Conservation (phyloP, 2,797 vertebrate species). For the Periophthalmus magnuspinnatus region DNA sequence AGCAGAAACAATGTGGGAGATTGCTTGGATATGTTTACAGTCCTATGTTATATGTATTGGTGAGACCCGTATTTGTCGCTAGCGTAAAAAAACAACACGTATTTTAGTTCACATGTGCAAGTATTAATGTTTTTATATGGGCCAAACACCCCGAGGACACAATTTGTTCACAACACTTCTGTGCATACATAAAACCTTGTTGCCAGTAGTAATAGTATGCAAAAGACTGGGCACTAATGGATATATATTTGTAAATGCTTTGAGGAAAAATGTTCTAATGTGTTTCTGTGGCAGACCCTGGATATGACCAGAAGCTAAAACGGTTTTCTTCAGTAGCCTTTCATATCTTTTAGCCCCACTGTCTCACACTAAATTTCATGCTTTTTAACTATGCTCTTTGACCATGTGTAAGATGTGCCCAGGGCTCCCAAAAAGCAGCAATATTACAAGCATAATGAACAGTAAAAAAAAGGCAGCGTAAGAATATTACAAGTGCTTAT, state of each 20-base stretch:
- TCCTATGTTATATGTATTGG: slow-evolving; percentile 11
- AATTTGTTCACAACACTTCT: slow-evolving; percentile 1
- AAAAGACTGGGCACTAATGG: slow-evolving; percentile 17
- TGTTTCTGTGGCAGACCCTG: not conserved
- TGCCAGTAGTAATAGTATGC: not conserved
- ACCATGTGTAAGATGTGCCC: slow-evolving; percentile 50
- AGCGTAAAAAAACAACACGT: not conserved
- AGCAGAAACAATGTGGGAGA: not conserved
- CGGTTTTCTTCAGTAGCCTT: slow-evolving; percentile 30
- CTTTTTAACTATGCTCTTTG: slow-evolving; percentile 59
- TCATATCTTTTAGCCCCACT: slow-evolving; percentile 44
- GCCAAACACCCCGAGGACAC: not conserved
- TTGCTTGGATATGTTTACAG: not conserved
- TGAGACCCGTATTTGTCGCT: not conserved
- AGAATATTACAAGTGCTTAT: slow-evolving; percentile 67
- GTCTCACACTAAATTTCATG: slow-evolving; percentile 48
- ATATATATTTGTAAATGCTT: slow-evolving; percentile 4
- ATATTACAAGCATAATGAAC: slow-evolving; percentile 69
- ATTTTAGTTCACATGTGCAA: not conserved
- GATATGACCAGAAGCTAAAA: slow-evolving; percentile 20
- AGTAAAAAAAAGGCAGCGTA: slow-evolving; percentile 55
- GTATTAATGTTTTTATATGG: not conserved
- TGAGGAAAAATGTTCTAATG: not conserved
- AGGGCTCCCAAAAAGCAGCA: slow-evolving; percentile 46
- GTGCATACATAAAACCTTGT: not conserved